Evolutionary conservation across 2,888 invertebrate genomes (phyloP), one percentile per base, ranked within the genome.

Genomic region (Ctena decussata): DNA sequence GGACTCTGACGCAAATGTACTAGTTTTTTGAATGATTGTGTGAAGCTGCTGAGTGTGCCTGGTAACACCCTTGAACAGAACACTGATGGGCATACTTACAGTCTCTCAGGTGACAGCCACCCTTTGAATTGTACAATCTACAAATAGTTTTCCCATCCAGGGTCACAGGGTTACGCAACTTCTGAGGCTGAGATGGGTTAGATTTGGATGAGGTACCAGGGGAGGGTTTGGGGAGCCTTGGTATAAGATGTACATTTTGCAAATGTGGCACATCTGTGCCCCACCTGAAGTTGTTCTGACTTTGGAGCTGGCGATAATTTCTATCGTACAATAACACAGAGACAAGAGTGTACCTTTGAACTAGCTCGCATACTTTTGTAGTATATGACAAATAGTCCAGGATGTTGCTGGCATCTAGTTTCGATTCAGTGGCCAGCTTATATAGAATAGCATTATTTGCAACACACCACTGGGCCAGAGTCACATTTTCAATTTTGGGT

Each of bases 351-450:
- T 21, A 35, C 41, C 6, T 30, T 49, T 74, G 11, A 27, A 27
- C 24, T 46, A 24, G 30, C 27, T 18, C 27, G n/a, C n/a, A n/a
- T n/a, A n/a, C n/a, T n/a, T n/a, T n/a, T n/a, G n/a, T n/a, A n/a
- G n/a, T n/a, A n/a, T 69, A 74, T 74, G 74, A 74, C 3, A 74
- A 8, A 24, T 74, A 74, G 32, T 46, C 74, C 24, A 74, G 21
- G 1, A 74, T 27, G n/a, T 46, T 53, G 30, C 21, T 11, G 12
- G 18, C 3, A 69, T 12, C 5, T 6, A 69, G 30, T 30, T 69
- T 69, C 5, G 35, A 6, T 69, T 69, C 69, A 37, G 11, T 12
- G 37, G 15, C 69, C 37, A 69, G 27, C 24, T n/a, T 46, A 18
- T 46, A 44, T 18, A 21, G 3, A 46, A 74, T 46, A 15, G 49